Evolutionary conservation across 30 jellyfish, hydroid and myxozoan genomes (phyloP).

Genomic region (Morbakka virulenta): DNA sequence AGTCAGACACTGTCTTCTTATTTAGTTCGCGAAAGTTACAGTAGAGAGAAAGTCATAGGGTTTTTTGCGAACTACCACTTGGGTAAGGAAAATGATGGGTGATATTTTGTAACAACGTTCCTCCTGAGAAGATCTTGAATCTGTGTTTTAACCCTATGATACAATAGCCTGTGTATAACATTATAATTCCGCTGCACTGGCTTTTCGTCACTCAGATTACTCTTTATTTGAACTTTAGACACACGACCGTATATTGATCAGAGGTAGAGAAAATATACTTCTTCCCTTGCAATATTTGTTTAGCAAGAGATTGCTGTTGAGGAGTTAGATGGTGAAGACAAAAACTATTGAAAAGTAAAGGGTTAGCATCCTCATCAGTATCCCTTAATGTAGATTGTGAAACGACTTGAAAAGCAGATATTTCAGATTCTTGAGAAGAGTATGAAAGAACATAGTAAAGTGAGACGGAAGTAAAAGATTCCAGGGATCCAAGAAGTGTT

Average conservation of each 20-base stretch:
- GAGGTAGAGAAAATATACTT: background rate
- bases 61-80: constrained; percentile 35
- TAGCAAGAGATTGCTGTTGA: background rate
- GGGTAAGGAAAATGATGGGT: constrained; percentile 17
- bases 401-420: background rate
- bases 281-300: background rate
- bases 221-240: constrained; percentile 4
- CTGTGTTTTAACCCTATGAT: constrained; percentile 37
- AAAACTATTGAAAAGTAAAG: background rate
- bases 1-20: constrained; percentile 18
- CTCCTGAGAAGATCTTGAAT: constrained; percentile 12
- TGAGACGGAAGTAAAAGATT: background rate
- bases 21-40: constrained; percentile 35
- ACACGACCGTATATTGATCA: background rate
- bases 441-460: background rate
- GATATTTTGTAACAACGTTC: constrained; percentile 1
- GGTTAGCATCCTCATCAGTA: background rate
- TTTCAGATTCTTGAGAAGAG: background rate
- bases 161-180: constrained; percentile 12
- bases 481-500: background rate
- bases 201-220: background rate
- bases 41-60: constrained; percentile 13
- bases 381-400: background rate
- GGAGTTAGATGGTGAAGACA: background rate
- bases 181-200: constrained; percentile 18